A percentile compares a stretch with the other conserved stretches of the same genome.
These are phyloP conservation scores for Toxotes jaculatrix DNA, from an alignment of 2,113 vertebrate species.

Conservation along the genomic window DNA sequence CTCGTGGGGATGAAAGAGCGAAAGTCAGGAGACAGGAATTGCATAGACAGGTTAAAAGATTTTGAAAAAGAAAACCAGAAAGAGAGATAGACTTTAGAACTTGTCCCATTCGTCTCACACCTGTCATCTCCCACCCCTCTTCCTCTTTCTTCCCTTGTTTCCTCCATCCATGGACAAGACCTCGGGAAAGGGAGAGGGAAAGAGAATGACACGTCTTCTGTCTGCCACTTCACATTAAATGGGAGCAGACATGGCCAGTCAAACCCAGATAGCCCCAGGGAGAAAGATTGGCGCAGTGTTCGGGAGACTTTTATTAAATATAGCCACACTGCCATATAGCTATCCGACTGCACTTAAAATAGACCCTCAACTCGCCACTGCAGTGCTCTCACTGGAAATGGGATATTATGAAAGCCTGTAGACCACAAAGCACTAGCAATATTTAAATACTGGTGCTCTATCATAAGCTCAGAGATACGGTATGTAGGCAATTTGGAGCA, in stretches of 20 bases:
- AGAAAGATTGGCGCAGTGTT: slow-evolving; percentile 72
- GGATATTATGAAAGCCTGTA: slow-evolving; percentile 64
- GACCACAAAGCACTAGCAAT: slow-evolving; percentile 50
- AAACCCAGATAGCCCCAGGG: slow-evolving; percentile 72
- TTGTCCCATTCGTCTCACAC: slow-evolving; percentile 27
- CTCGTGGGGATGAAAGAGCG: background rate
- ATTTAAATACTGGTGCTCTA: slow-evolving; percentile 62
- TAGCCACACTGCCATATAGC: slow-evolving; percentile 74
- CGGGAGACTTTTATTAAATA: slow-evolving; percentile 80
- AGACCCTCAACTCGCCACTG: slow-evolving; percentile 65
- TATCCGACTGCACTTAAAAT: slow-evolving; percentile 78
- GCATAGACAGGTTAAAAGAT: slow-evolving; percentile 21
- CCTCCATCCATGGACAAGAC: slow-evolving; percentile 28
- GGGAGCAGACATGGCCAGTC: slow-evolving; percentile 75
- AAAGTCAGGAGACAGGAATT: background rate
- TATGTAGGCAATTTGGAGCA: slow-evolving; percentile 35
- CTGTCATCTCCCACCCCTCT: slow-evolving; percentile 14
- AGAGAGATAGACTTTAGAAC: slow-evolving; percentile 35
- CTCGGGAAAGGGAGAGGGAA: slow-evolving; percentile 46
- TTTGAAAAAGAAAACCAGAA: background rate
- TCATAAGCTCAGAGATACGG: slow-evolving; percentile 33
- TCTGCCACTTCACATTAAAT: slow-evolving; percentile 78
- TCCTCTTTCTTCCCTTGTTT: slow-evolving; percentile 16
- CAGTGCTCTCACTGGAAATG: slow-evolving; percentile 72
- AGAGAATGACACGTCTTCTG: slow-evolving; percentile 70